Percentiles rank a stretch among this genome's conserved stretches.
Evolutionary conservation across 2,888 invertebrate genomes (phyloP).

Genomic region (Bombyx huttoni): DNA sequence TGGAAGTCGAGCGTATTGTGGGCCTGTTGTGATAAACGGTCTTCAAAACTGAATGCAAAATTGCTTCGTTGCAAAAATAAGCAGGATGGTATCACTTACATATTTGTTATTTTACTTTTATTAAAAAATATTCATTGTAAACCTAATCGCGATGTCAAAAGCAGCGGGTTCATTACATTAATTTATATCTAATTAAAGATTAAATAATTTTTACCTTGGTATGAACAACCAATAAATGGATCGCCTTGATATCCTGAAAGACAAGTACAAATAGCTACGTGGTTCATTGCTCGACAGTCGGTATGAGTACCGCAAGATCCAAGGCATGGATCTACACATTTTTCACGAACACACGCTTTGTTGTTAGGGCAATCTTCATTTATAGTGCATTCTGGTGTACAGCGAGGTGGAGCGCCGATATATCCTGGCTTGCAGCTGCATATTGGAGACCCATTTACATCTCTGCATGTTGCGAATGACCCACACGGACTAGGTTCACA

Average conservation of each 20-base stretch:
- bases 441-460: slow-evolving; percentile 60
- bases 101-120: too few species aligned
- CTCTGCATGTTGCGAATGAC: slow-evolving; percentile 75
- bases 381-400: slow-evolving; percentile 82
- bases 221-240: slow-evolving; percentile 73
- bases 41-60: too few species aligned
- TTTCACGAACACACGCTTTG: slow-evolving; percentile 80
- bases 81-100: too few species aligned
- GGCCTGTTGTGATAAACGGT: too few species aligned
- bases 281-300: slow-evolving; percentile 80
- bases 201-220: slow-evolving; percentile 26
- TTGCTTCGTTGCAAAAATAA: too few species aligned
- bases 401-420: slow-evolving; percentile 78
- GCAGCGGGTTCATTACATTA: too few species aligned
- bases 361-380: slow-evolving; percentile 83
- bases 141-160: not conserved
- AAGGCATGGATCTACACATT: slow-evolving; percentile 81
- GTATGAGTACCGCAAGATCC: slow-evolving; percentile 80
- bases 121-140: not conserved
- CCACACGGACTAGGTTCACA: slow-evolving; percentile 81
- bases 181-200: too few species aligned
- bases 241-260: slow-evolving; percentile 78
- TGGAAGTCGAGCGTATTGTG: too few species aligned
- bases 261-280: slow-evolving; percentile 84
- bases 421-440: slow-evolving; percentile 77